Conservation (phyloP, 2,888 invertebrate species). For the Eupithecia insigniata region DNA sequence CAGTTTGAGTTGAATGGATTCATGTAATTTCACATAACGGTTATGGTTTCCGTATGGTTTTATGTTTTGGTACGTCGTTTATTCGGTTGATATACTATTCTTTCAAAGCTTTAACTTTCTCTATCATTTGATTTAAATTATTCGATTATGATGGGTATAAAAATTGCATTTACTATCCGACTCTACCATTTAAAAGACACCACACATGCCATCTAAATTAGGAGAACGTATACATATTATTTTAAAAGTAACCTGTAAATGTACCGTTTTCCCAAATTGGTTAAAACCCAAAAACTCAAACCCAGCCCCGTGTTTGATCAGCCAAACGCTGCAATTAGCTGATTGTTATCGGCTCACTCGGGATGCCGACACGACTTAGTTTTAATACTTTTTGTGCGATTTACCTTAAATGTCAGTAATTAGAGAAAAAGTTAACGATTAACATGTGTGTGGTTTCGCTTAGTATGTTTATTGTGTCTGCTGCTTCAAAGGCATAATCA, state of each 20-base stretch:
- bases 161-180: not conserved
- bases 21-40: constrained; percentile 33
- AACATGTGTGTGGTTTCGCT: constrained; percentile 18
- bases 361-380: constrained; percentile 54
- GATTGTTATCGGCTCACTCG: constrained; percentile 66
- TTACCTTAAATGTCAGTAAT: constrained; percentile 35
- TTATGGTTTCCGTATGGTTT: constrained; percentile 32
- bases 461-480: constrained; percentile 15
- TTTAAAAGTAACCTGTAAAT: not conserved
- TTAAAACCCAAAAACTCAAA: constrained; percentile 9
- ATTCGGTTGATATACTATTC: constrained; percentile 3
- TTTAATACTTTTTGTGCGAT: constrained; percentile 50
- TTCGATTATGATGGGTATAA: not conserved
- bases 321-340: constrained; percentile 59
- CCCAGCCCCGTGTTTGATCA: constrained; percentile 20
- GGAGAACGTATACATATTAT: not conserved
- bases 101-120: not conserved
- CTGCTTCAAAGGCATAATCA: constrained; percentile 8
- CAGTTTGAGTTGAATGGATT: constrained; percentile 43
- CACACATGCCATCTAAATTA: not conserved
- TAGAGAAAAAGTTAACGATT: constrained; percentile 29
- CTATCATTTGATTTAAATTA: not conserved
- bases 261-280: not conserved
- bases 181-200: not conserved
- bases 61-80: constrained; percentile 12